Evolutionary conservation across 2,888 invertebrate species (phyloP).

Genomic region (Apocheima hispidaria): DNA sequence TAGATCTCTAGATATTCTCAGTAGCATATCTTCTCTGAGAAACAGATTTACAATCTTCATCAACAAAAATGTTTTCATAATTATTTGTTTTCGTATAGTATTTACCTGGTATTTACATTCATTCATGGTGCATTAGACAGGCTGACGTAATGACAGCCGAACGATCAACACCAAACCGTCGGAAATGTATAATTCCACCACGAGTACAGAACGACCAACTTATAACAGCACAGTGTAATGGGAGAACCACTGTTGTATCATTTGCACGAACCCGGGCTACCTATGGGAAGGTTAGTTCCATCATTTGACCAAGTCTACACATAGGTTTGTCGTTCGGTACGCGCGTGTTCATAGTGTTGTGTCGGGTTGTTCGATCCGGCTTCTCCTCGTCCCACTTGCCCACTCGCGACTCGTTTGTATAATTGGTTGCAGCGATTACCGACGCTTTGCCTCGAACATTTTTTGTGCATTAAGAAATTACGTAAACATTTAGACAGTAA

Average conservation of each 20-base stretch:
- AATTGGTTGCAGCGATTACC: not conserved
- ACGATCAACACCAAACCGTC: not conserved
- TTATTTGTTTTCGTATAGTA: too few species aligned
- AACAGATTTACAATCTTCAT: too few species aligned
- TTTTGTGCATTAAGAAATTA: constrained; percentile 4
- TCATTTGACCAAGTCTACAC: not conserved
- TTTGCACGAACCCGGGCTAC: not conserved
- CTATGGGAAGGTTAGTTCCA: not conserved
- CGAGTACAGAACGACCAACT: not conserved
- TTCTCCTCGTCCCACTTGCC: not conserved
- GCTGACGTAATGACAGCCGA: not conserved
- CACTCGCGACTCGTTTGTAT: not conserved
- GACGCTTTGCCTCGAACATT: not conserved
- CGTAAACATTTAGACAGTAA: constrained; percentile 1
- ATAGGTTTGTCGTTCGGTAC: not conserved
- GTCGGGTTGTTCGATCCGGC: not conserved
- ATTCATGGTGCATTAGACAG: too few species aligned
- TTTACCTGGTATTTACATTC: not conserved
- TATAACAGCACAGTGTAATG: not conserved
- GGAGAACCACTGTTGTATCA: not conserved
- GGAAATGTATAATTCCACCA: not conserved
- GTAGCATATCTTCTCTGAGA: too few species aligned
- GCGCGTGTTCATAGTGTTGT: not conserved
- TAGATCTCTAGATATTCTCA: too few species aligned
- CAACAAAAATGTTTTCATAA: too few species aligned